Evolutionary conservation across 1,140 invertebrate genomes (phyloP).

Genomic region (Holotrichia oblita): DNA sequence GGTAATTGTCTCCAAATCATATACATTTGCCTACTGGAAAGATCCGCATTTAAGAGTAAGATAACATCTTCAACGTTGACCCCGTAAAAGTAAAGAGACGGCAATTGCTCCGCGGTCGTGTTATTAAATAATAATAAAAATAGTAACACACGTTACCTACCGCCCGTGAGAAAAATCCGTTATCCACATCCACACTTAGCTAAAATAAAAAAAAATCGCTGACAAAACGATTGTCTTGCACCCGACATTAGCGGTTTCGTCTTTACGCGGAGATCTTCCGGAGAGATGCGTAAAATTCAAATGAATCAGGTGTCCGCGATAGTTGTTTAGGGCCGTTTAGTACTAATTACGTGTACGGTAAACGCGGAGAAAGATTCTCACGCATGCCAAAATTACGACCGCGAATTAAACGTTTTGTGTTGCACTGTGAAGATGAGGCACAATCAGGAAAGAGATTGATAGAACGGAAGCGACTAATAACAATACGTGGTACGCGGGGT

Average conservation of each 20-base stretch:
- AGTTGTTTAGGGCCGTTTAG: slow-evolving; percentile 9
- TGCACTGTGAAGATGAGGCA: background rate
- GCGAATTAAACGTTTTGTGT: slow-evolving; percentile 29
- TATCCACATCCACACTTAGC: slow-evolving; percentile 16
- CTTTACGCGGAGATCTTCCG: background rate
- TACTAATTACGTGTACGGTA: slow-evolving; percentile 1
- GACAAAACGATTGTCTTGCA: slow-evolving; percentile 30
- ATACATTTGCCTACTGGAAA: slow-evolving; percentile 13
- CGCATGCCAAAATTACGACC: slow-evolving; percentile 27
- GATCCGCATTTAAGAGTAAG: background rate
- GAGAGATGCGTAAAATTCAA: slow-evolving; percentile 27
- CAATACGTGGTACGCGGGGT: slow-evolving; percentile 17
- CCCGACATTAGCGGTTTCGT: background rate
- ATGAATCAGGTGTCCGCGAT: slow-evolving; percentile 27
- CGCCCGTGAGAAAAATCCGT: slow-evolving; percentile 29
- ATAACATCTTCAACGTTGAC: slow-evolving; percentile 15
- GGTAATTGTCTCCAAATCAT: slow-evolving; percentile 12
- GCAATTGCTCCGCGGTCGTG: slow-evolving; percentile 17
- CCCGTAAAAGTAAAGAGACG: background rate
- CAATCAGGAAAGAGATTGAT: slow-evolving; percentile 12
- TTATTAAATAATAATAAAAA: slow-evolving; percentile 34
- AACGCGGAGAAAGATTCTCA: slow-evolving; percentile 8
- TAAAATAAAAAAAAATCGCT: slow-evolving; percentile 14
- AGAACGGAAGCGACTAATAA: slow-evolving; percentile 25
- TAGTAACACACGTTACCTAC: slow-evolving; percentile 23